phyloP scores from a whole-genome alignment of 2,113 vertebrate species.

The Zapornia atra region DNA sequence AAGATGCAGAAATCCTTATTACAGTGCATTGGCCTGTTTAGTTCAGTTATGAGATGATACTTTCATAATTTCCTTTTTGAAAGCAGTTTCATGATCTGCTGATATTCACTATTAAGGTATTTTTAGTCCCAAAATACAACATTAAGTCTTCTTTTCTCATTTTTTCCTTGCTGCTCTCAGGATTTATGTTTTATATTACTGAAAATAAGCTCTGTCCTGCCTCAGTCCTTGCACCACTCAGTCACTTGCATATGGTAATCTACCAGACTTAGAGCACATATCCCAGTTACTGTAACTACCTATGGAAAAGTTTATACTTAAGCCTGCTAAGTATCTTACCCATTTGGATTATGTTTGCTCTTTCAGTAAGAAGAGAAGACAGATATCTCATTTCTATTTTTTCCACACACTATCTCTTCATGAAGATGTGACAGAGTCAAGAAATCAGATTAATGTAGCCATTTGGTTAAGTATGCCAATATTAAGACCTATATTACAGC shows the following conservation, averaged over 20 bases:
- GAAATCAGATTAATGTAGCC: not conserved
- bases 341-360: not conserved
- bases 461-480: not conserved
- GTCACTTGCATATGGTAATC: not conserved
- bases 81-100: constrained; percentile 4
- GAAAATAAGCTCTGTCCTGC: not conserved
- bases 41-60: constrained; percentile 10
- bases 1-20: constrained; percentile 8
- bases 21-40: constrained; percentile 20
- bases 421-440: not conserved
- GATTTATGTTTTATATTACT: not conserved
- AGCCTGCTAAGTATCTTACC: not conserved
- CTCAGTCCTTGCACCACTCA: not conserved
- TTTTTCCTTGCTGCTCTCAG: not conserved
- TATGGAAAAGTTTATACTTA: not conserved
- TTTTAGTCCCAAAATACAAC: not conserved
- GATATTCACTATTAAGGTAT: not conserved
- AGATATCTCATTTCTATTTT: not conserved
- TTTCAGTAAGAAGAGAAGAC: not conserved
- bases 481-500: not conserved
- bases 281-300: not conserved
- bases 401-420: not conserved
- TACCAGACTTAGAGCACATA: not conserved
- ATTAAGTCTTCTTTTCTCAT: not conserved
- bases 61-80: constrained; percentile 39